Evolutionary conservation across 1,140 invertebrate genomes (phyloP).

Genomic region (Littorina saxatilis): DNA sequence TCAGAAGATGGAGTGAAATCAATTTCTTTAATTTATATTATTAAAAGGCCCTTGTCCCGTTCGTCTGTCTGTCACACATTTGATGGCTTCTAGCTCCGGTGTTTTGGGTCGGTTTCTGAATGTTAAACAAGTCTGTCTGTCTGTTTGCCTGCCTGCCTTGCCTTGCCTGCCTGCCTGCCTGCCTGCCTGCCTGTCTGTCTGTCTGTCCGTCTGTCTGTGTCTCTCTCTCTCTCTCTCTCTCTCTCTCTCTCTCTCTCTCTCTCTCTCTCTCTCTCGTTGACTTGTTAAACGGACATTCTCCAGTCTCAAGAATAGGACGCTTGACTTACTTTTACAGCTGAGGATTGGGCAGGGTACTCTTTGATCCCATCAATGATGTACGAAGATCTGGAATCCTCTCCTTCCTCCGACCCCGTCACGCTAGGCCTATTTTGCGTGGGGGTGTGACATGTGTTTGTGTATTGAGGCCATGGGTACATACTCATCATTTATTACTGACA

Average conservation of each 20-base stretch:
- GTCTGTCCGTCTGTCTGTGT: conserved; percentile 35
- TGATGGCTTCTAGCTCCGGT: no score
- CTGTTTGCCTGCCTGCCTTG: not conserved
- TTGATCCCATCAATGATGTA: no score
- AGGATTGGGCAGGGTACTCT: no score
- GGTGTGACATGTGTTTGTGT: no score
- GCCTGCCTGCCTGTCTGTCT: conserved; percentile 35
- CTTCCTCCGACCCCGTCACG: no score
- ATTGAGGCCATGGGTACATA: no score
- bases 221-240: conserved; percentile 34
- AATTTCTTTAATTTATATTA: not conserved
- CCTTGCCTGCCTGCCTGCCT: not conserved
- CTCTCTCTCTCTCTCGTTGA: conserved; percentile 37
- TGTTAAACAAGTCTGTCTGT: not conserved
- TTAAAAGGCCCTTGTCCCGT: not conserved
- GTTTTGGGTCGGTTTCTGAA: not conserved
- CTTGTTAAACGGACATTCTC: not conserved
- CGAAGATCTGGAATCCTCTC: no score
- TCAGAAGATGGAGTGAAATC: not conserved
- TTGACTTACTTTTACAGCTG: no score
- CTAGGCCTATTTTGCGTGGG: no score
- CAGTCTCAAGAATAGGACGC: no score
- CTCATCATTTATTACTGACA: no score
- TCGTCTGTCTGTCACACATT: not conserved
- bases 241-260: conserved; percentile 38